phyloP scores from a whole-genome alignment of 2,113 vertebrate genomes.

The Chionodraco myersi region DNA sequence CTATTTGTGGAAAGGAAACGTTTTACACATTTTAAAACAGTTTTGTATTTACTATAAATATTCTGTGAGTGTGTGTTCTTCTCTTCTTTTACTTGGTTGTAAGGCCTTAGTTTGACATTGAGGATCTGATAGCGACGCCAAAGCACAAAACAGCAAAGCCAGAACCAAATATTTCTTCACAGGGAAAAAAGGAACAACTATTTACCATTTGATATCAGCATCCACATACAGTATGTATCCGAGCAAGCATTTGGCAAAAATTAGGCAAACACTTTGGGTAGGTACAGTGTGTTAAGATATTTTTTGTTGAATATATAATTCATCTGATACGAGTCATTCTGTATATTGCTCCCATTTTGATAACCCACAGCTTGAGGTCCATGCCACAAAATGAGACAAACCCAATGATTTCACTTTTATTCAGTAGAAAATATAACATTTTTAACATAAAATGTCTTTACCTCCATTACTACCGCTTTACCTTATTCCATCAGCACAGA shows the following conservation, averaged over 20 bases:
- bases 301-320: not conserved
- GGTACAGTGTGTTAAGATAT: not conserved
- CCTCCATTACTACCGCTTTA: not conserved
- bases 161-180: slow-evolving; percentile 55
- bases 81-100: slow-evolving; percentile 11
- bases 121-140: slow-evolving; percentile 42
- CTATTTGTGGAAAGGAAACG: slow-evolving; percentile 4
- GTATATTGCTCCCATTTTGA: not conserved
- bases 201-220: not conserved
- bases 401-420: not conserved
- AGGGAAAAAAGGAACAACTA: slow-evolving; percentile 1
- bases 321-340: not conserved
- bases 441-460: not conserved
- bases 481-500: not conserved
- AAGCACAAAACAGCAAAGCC: slow-evolving; percentile 50
- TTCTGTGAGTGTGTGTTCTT: not conserved
- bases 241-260: not conserved
- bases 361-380: not conserved
- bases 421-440: not conserved
- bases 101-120: accelerated
- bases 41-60: not conserved
- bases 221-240: not conserved
- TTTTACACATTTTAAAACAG: not conserved
- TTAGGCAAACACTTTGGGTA: too few relatives aligned
- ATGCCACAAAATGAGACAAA: not conserved